Evolutionary conservation across 2,113 vertebrate genomes (phyloP), one percentile per base, ranked within the genome.

Genomic region (Cyprinodon brontotheroides): DNA sequence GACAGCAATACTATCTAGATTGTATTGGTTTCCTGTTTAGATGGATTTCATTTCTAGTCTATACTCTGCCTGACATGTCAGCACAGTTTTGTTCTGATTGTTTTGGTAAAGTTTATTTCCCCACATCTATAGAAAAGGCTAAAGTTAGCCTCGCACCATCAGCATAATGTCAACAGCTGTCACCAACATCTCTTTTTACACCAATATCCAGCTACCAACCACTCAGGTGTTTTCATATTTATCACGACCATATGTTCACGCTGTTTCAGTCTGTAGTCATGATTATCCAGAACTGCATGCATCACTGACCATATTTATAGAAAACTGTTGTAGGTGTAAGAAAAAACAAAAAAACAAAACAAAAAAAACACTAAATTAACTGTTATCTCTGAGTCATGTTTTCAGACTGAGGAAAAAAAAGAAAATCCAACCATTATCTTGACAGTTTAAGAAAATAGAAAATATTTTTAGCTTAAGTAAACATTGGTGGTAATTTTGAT

Each of bases 201-300:
- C 65, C 50, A 79, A 78, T 65, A 65, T 57, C 64, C 61, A 66
- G 70, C 12, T 36, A 60, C 17, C 12, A 45, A 39, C 20, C 43
- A 41, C 59, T 63, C 37, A 36, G 11, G 37, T 70, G 59, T 65
- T 20, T 70, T 12, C 50, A 20, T 75, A 77, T 75, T 53, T 37
- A 36, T 47, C 17, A 29, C 22, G 36, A 11, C n/a, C 12, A 39
- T 9, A 43, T n/a, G 40, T 43, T 11, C 22, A n/a, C 20, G n/a
- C 63, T 20, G 14, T 41, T 65, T 65, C 38, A 36, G 60, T 36
- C 60, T 36, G 29, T 9, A 22, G 17, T 15, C 15, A 15, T 20
- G 15, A 7, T 53, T 53, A 53, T 5, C 17, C 5, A 15, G 48
- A 53, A 53, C 5, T 20, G 48, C 48, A 50, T 50, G 48, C 14